These are phyloP conservation scores for Chloroceryle inda DNA, from an alignment of 2,797 vertebrate genomes.

Conservation along the genomic window DNA sequence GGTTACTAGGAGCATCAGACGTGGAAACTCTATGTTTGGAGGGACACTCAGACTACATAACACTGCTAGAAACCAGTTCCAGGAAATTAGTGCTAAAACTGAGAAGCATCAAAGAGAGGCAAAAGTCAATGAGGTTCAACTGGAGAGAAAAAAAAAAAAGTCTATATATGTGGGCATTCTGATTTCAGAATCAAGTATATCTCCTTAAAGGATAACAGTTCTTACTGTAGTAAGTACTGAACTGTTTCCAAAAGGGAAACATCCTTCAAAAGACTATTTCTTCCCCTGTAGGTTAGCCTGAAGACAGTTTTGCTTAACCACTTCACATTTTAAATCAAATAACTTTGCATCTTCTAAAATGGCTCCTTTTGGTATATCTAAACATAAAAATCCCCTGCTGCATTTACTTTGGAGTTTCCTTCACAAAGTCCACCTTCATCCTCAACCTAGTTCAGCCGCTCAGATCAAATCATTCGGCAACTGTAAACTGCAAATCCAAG, in stretches of 20 bases:
- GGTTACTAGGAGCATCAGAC: neutral
- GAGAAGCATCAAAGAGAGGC: neutral
- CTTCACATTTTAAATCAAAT: neutral
- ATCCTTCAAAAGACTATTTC: neutral
- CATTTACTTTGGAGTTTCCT: neutral
- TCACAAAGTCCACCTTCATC: neutral
- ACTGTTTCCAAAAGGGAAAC: neutral
- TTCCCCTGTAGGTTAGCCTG: neutral
- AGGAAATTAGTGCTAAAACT: neutral
- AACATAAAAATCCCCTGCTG: neutral
- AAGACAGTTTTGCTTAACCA: neutral
- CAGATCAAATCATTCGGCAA: constrained; percentile 8
- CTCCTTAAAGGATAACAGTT: neutral
- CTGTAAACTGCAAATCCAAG: constrained; percentile 25
- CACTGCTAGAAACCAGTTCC: neutral
- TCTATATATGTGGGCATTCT: no score
- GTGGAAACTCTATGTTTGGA: neutral
- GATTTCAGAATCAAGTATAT: no score
- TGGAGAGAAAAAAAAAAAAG: neutral
- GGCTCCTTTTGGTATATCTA: neutral
- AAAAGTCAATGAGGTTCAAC: neutral
- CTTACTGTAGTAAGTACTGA: neutral
- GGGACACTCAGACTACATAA: neutral
- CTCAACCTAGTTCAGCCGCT: neutral
- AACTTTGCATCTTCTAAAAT: neutral